Percentiles rank a stretch among this genome's conserved stretches.
These are phyloP conservation scores for Gopherus evgoodei DNA, from an alignment of 2,113 vertebrate species.

Conservation along the genomic window DNA sequence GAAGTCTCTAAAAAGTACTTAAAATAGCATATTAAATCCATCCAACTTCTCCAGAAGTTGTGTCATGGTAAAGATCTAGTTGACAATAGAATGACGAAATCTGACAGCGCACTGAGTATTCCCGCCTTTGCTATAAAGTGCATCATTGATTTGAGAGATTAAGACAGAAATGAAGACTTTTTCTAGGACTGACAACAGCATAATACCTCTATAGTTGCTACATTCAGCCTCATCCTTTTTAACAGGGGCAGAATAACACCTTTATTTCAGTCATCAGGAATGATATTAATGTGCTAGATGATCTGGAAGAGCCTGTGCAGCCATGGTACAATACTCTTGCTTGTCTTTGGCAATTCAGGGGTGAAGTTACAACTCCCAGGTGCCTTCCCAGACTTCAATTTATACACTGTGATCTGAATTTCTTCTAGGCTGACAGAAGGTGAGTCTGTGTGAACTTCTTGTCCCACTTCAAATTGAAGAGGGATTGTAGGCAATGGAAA, in stretches of 20 bases:
- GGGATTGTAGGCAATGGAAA: background rate
- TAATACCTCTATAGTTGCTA: background rate
- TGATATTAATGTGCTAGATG: background rate
- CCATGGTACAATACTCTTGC: background rate
- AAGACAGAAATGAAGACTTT: background rate
- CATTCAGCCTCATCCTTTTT: background rate
- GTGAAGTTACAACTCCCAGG: background rate
- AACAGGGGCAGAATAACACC: background rate
- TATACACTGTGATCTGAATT: background rate
- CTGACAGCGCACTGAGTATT: background rate
- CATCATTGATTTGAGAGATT: background rate
- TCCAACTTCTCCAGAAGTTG: background rate
- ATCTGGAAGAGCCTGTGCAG: background rate
- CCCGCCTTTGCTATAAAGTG: background rate
- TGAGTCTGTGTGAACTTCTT: background rate
- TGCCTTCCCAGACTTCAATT: background rate
- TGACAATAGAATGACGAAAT: background rate
- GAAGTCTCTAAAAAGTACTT: background rate
- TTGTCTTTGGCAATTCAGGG: background rate
- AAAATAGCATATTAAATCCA: background rate
- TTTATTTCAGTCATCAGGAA: background rate
- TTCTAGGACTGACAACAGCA: background rate
- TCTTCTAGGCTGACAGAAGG: background rate
- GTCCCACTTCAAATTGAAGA: background rate
- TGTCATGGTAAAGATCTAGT: background rate